Base-by-base conservation (phyloP, 1,140 invertebrate species). In the Diprion similis region DNA sequence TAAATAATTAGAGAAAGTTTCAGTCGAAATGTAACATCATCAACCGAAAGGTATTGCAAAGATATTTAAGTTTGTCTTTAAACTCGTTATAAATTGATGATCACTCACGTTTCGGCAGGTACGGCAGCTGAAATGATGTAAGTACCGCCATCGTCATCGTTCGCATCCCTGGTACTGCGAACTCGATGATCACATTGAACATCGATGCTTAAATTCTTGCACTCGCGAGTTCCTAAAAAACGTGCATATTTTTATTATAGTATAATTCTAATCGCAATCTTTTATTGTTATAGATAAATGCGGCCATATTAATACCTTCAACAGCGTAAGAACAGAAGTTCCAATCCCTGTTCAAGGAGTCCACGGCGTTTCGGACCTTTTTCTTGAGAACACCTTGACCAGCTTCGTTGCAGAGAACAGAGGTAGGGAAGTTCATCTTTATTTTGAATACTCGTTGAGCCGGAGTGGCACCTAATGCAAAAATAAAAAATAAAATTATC, bases 381-480 rank as follows among this genome's bases (percentile, higher is more conserved):
- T 97, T 95, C 74, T 95, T 91, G 0, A 98, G 89, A 1, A 98
- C 96, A 70, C 94, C 95, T 86, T 97, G 96, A 7, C 96, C 97
- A 47, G 96, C 96, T 86, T 97, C 95, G 79, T 97, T 98, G 84
- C 97, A 98, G 1, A 98, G 91, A 0, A 97, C 96, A 8, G 96
- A 95, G 74, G 95, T 96, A 71, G 96, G 95, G 94, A 98, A 98
- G 71, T 96, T 91, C 94, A 98, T 96, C 69, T 93, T 94, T 73
- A 98, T 94, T 82, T 94, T 96, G 89, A 98, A 98, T 0, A 98
- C 96, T 65, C 96, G 91, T 83, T 98, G 96, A 59, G 96, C 97
- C 15, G 95, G 90, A 77, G 94, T 93, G 6, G 96, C 91, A 71
- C 92, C 93, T 94, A 83, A 68, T 88, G 24, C 24, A 37, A 6